Evolutionary conservation across 2,113 vertebrate genomes (phyloP), one percentile per base, ranked within the genome.

Genomic region (Mus pahari): DNA sequence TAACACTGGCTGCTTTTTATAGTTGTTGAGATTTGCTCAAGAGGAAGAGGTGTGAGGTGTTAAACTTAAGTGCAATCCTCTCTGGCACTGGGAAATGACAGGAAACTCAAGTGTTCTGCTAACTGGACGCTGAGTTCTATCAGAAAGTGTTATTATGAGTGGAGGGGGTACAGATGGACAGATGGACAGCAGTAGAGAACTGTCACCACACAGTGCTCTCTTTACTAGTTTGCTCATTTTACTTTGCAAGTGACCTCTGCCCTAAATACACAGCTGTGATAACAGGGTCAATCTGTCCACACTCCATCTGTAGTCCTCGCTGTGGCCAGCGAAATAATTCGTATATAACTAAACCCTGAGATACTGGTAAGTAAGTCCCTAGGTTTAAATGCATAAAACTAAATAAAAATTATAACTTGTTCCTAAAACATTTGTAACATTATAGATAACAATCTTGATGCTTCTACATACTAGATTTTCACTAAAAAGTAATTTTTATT

Each of bases 351-450:
- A 24, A 14, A 79, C 92, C 14, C 20, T 28, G 55, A 53, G 36
- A 75, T 31, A 14, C 19, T 88, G 55, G 36, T 28, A 6, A 82
- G n/a, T 31, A 94, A 79, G 22, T 87, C 4, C 42, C 7, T 64
- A 84, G 28, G 10, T 39, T 96, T 39, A 96, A 93, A 82, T 42
- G 95, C 7, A 93, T 14, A 20, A 62, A 95, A n/a, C 11, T 73
- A 92, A 48, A 91, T 77, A 60, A 26, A 39, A 88, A 7, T 60
- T 82, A 5, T 1, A 83, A 10, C 7, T 58, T 78, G 48, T 58
- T 86, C 94, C 53, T 75, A 19, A 89, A 90, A 91, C 89, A n/a
- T 11, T 50, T 26, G 0, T 36, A 86, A 74, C 13, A 86, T 82
- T 73, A 66, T 22, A 90, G 64, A 74, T 42, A 77, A 5, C 50